phyloP scores from a whole-genome alignment of 2,888 invertebrate genomes.

The Trissolcus brochymenae region DNA sequence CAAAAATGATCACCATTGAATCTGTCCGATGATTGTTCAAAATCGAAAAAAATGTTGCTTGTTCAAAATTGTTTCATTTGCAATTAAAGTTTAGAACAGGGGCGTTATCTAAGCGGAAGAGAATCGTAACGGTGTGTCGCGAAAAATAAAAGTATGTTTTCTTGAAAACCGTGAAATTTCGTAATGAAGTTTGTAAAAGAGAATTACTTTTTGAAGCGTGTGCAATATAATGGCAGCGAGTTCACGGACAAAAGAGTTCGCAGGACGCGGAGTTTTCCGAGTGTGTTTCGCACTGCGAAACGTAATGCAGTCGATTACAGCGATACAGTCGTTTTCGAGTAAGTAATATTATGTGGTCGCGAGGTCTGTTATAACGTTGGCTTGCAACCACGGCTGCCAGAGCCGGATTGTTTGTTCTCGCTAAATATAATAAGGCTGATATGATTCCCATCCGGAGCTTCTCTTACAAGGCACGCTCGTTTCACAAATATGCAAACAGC shows the following conservation, averaged over 20 bases:
- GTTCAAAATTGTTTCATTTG: too few species aligned
- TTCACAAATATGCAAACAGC: neutral
- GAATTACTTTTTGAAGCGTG: conserved; percentile 31
- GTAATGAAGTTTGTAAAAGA: conserved; percentile 11
- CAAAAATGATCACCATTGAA: too few species aligned
- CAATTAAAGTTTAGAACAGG: too few species aligned
- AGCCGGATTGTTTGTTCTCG: conserved; percentile 67
- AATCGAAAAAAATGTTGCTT: too few species aligned
- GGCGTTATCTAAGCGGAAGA: too few species aligned
- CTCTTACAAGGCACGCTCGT: neutral
- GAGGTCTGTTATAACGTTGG: conserved; percentile 47
- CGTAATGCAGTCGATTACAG: conserved; percentile 69
- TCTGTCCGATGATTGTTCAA: too few species aligned
- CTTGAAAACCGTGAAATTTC: conserved; percentile 7
- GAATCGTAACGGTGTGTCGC: too few species aligned
- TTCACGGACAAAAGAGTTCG: conserved; percentile 8
- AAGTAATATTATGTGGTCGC: conserved; percentile 67
- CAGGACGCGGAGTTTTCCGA: conserved; percentile 1
- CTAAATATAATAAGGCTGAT: conserved; percentile 70
- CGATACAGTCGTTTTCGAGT: conserved; percentile 67
- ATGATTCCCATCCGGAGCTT: conserved; percentile 50
- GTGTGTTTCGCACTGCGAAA: conserved; percentile 18
- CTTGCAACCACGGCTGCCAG: conserved; percentile 27
- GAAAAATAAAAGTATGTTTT: too few species aligned
- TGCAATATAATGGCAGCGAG: conserved; percentile 15